phyloP scores from a whole-genome alignment of 2,113 vertebrate species.

The Dryoscopus gambensis region DNA sequence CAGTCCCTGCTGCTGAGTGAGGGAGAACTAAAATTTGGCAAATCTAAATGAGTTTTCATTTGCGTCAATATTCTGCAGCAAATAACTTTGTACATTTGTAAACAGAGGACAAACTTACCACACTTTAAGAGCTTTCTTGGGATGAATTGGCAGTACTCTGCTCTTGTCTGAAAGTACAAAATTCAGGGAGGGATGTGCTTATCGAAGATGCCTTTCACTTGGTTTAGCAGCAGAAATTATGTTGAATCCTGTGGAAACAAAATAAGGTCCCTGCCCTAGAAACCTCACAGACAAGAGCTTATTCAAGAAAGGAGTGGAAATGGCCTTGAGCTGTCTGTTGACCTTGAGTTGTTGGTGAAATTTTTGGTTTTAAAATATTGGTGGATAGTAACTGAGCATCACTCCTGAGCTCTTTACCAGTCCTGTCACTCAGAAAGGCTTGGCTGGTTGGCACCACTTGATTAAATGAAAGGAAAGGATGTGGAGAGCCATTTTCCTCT shows the following conservation, averaged over 20 bases:
- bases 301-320: background rate
- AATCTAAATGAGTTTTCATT: background rate
- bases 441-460: background rate
- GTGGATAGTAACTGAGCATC: background rate
- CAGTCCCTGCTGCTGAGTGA: background rate
- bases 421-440: background rate
- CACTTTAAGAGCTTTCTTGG: background rate
- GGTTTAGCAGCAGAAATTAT: background rate
- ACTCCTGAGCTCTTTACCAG: background rate
- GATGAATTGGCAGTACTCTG: background rate
- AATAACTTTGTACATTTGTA: background rate
- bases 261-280: background rate
- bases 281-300: background rate
- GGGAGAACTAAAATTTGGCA: background rate
- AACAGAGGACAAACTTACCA: background rate
- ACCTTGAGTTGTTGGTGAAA: conserved; percentile 5
- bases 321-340: background rate
- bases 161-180: background rate
- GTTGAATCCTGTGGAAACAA: background rate
- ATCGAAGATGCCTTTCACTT: background rate
- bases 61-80: background rate
- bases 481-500: background rate
- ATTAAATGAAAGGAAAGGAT: background rate
- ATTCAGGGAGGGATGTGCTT: background rate
- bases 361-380: background rate